These are phyloP conservation scores for Pinna nobilis DNA, from an alignment of 1,140 invertebrate genomes.

Conservation along the genomic window DNA sequence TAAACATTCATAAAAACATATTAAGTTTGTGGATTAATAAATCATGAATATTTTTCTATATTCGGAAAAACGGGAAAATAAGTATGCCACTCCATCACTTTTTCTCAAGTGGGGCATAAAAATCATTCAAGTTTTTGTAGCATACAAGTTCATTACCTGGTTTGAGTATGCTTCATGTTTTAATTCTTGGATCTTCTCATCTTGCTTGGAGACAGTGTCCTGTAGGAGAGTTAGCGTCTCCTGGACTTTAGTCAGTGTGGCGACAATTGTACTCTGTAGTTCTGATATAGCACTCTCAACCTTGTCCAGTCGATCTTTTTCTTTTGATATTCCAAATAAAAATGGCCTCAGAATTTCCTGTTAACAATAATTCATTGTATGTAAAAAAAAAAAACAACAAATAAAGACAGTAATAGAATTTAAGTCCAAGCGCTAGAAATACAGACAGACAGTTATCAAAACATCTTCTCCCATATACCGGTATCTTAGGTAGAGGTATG, in stretches of 20 bases:
- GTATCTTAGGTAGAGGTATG: too few relatives aligned
- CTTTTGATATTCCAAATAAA: conserved; percentile 50
- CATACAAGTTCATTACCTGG: conserved; percentile 29
- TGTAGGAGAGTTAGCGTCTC: conserved; percentile 52
- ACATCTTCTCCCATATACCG: too few relatives aligned
- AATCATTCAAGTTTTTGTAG: background rate
- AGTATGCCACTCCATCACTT: background rate
- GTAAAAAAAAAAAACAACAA: background rate
- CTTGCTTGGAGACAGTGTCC: conserved; percentile 46
- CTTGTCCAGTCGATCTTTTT: conserved; percentile 41
- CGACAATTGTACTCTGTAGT: conserved; percentile 43
- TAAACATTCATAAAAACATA: too few relatives aligned
- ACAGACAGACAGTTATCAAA: too few relatives aligned
- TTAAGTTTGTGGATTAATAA: too few relatives aligned
- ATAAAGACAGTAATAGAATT: background rate
- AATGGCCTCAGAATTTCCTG: conserved; percentile 57
- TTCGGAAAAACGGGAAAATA: background rate
- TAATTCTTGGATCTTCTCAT: conserved; percentile 51
- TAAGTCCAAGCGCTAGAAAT: background rate
- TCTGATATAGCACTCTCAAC: conserved; percentile 44
- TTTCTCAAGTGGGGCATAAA: background rate
- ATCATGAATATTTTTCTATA: too few relatives aligned
- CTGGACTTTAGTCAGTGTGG: conserved; percentile 44
- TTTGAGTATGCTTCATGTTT: conserved; percentile 52
- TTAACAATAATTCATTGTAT: conserved; percentile 1